Percentiles rank a stretch among this genome's conserved stretches.
These are phyloP conservation scores for Mellilla xanthometata DNA, from an alignment of 2,888 invertebrate species.

Conservation along the genomic window DNA sequence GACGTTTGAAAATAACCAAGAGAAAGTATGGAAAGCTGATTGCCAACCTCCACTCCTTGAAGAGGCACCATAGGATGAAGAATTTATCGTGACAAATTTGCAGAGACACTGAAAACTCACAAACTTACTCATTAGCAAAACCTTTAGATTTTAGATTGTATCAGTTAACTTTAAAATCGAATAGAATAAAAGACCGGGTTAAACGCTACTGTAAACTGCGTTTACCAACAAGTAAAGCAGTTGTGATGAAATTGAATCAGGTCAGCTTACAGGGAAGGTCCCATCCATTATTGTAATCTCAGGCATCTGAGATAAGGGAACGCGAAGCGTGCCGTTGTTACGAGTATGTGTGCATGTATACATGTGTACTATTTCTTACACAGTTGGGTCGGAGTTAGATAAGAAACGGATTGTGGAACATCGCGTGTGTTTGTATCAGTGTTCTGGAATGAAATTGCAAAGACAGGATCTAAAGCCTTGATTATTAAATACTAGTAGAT, in stretches of 20 bases:
- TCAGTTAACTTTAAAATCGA: not conserved
- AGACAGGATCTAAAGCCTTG: too few relatives aligned
- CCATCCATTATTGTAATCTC: slow-evolving; percentile 27
- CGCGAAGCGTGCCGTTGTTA: slow-evolving; percentile 5
- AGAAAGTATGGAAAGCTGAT: too few relatives aligned
- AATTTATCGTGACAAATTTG: too few relatives aligned
- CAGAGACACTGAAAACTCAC: too few relatives aligned
- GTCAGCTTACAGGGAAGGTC: slow-evolving; percentile 15
- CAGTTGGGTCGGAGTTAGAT: not conserved
- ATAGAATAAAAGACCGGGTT: slow-evolving; percentile 7
- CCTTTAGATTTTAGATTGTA: too few relatives aligned
- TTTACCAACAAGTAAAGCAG: not conserved
- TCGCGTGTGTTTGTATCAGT: not conserved
- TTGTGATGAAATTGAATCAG: slow-evolving; percentile 16
- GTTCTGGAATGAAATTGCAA: too few relatives aligned
- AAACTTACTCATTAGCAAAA: too few relatives aligned
- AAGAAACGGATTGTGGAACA: slow-evolving; percentile 1
- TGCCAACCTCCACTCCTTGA: too few relatives aligned
- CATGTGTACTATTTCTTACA: not conserved
- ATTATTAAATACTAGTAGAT: too few relatives aligned
- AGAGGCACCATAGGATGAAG: too few relatives aligned
- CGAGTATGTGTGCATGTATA: too few relatives aligned
- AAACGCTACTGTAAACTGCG: slow-evolving; percentile 8
- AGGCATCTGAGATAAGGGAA: slow-evolving; percentile 14
- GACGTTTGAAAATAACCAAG: too few relatives aligned